phyloP scores from a whole-genome alignment of 2,888 invertebrate species.

The Bombylius major region DNA sequence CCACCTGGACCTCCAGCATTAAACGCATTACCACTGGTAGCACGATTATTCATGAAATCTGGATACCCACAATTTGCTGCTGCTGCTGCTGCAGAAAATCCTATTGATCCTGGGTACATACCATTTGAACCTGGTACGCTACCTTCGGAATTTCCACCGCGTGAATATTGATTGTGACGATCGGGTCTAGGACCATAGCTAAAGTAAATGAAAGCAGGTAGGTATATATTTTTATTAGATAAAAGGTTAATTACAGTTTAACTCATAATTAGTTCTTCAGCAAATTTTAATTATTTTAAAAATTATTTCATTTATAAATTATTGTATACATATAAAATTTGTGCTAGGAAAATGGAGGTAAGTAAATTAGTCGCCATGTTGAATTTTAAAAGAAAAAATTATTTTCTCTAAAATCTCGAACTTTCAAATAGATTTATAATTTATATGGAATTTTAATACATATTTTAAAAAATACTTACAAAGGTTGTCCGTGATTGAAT shows the following conservation, averaged over 20 bases:
- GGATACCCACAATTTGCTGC: background rate
- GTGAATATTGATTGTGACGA: conserved; percentile 5
- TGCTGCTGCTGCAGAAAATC: background rate
- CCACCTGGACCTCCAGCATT: background rate
- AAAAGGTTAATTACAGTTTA: too few species aligned
- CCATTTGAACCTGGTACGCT: conserved; percentile 3
- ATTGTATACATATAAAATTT: too few species aligned
- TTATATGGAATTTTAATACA: background rate
- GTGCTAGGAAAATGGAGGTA: too few species aligned
- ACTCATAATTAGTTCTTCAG: background rate
- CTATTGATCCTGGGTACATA: conserved; percentile 1
- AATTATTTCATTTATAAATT: too few species aligned
- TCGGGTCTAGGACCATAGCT: conserved; percentile 10
- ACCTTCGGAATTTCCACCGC: conserved; percentile 1
- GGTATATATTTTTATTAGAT: too few species aligned
- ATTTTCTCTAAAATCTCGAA: too few species aligned
- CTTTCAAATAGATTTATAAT: background rate
- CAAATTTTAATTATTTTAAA: background rate
- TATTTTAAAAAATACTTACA: conserved; percentile 3
- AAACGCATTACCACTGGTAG: background rate
- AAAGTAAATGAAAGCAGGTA: too few species aligned
- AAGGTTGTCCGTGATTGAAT: conserved; percentile 8
- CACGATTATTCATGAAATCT: conserved; percentile 4
- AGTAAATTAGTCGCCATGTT: background rate
- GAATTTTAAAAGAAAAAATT: background rate